Evolutionary conservation across 2,113 vertebrate species (phyloP), one percentile per base, ranked within the genome.

Genomic region (Oxygymnocypris stewartii): DNA sequence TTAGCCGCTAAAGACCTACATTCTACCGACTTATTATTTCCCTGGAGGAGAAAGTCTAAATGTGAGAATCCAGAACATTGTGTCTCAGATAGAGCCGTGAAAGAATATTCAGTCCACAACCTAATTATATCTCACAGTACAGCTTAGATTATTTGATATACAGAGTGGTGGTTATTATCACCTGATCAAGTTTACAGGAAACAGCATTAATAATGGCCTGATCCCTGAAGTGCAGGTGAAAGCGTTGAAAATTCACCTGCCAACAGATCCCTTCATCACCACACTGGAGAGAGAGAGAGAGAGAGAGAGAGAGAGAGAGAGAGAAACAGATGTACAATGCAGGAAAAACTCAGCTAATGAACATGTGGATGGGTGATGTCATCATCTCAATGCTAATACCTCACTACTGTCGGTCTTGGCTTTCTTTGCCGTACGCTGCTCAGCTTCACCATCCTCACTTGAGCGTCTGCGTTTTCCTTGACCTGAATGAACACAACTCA

Each of bases 161-260:
- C 2, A 57, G 49, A 28, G 25, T n/a, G 23, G 47, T 25, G 20
- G 20, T 10, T 74, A 59, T 25, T 67, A 54, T 69, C 23, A 95
- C 98, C 97, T 97, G 97, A 90, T 99, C 98, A 93, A 98, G 95
- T 86, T 98, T 96, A 87, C 95, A 98, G 90, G 96, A 96, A 4
- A 99, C 96, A 0, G 98, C 98, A 0, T 93, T 94, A 89, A 99
- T 94, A 59, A 99, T 96, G 1, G 95, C 95, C 92, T 99, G 98
- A 92, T 98, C 97, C 14, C 97, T 95, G 90, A 99, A 99, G 81
- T 98, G 95, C 84, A 97, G 97, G 91, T 99, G 98, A 89, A 99
- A 99, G 12, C 98, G 95, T 79, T 97, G 96, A 12, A 96, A 94
- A 91, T 98, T 97, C 79, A 96, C 96, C 87, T 98, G 96, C 98